Percentiles rank a stretch among this genome's conserved stretches.
These are phyloP conservation scores for Orthonyx spaldingii DNA, from an alignment of 2,113 vertebrate species.

Conservation along the genomic window DNA sequence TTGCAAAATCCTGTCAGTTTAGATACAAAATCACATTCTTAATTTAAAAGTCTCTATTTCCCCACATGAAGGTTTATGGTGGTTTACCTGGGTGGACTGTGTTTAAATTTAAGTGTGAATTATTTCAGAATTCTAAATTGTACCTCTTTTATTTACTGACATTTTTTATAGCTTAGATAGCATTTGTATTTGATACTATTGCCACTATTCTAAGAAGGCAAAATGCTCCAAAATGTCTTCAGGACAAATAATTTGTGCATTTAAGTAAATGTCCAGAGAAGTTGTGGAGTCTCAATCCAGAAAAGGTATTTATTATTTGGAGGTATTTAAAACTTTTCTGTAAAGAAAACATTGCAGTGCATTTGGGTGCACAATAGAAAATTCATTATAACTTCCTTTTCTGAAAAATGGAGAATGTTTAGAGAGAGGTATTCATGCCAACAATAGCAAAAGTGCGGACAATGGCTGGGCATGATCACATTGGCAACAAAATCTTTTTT, in stretches of 20 bases:
- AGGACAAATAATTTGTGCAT: neutral
- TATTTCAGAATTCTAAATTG: neutral
- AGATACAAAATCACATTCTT: neutral
- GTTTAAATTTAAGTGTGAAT: neutral
- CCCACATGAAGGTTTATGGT: neutral
- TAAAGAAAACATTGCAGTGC: neutral
- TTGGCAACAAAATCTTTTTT: neutral
- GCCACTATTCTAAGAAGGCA: neutral
- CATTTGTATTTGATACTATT: neutral
- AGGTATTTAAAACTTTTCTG: neutral
- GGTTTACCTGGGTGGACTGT: neutral
- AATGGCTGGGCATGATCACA: neutral
- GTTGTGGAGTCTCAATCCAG: neutral
- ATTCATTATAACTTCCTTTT: neutral
- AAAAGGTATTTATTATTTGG: too few relatives aligned
- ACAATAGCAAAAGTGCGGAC: neutral
- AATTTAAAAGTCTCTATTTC: neutral
- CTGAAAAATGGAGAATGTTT: neutral
- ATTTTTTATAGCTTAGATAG: neutral
- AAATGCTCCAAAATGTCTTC: neutral
- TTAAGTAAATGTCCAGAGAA: neutral
- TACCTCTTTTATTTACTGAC: neutral
- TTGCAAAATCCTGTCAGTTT: neutral
- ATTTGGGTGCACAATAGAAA: neutral
- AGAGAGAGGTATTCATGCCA: neutral